phyloP scores from a whole-genome alignment of 1,140 invertebrate genomes.

The Phymorhynchus buccinoides region DNA sequence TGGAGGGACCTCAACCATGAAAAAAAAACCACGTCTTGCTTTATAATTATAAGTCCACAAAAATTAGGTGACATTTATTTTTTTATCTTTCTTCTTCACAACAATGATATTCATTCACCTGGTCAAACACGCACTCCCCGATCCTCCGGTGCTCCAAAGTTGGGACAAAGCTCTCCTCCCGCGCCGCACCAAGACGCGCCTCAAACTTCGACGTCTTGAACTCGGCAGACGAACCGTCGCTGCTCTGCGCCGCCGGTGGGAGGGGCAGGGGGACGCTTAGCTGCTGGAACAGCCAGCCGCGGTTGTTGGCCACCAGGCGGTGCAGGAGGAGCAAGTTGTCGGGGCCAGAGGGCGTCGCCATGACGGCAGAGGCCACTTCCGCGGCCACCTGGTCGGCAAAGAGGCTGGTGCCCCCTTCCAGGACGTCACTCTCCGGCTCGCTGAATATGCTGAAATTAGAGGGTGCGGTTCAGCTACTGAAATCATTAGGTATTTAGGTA shows the following conservation, averaged over 20 bases:
- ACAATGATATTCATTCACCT: too few species aligned
- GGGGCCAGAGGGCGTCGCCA: conserved; percentile 59
- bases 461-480: too few species aligned
- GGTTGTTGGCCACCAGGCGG: conserved; percentile 62
- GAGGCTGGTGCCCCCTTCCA: conserved; percentile 58
- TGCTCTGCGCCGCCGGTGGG: background rate
- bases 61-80: too few species aligned
- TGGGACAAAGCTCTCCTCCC: conserved; percentile 56
- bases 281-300: conserved; percentile 62
- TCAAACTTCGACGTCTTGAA: conserved; percentile 17
- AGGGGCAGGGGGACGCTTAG: conserved; percentile 60
- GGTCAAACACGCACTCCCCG: conserved; percentile 62
- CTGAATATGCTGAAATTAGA: conserved; percentile 54
- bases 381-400: conserved; percentile 61
- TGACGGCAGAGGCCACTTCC: conserved; percentile 55
- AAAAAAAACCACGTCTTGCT: too few species aligned
- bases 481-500: too few species aligned
- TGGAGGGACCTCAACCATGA: too few species aligned
- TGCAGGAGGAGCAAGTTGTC: conserved; percentile 54
- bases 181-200: background rate
- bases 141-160: conserved; percentile 58
- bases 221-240: background rate
- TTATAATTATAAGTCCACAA: too few species aligned
- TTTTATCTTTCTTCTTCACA: too few species aligned
- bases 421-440: conserved; percentile 50